Percentiles rank a stretch among this genome's conserved stretches.
phyloP scores from a whole-genome alignment of 2,888 invertebrate genomes.

The Drosophila pseudotakahashii region DNA sequence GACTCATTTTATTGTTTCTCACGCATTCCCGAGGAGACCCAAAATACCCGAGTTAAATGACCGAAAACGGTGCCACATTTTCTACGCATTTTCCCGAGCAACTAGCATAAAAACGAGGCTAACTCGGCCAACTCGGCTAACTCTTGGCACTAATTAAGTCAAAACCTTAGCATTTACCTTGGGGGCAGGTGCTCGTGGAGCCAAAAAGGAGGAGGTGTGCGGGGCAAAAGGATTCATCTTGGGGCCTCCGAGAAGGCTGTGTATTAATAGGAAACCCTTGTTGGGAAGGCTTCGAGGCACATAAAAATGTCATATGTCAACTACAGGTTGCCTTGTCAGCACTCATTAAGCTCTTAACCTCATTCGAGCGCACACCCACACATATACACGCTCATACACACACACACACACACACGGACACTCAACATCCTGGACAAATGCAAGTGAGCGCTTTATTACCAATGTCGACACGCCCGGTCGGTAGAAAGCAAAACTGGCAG shows the following conservation, averaged over 20 bases:
- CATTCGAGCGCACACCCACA: constrained; percentile 48
- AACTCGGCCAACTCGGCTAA: constrained; percentile 41
- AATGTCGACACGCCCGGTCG: constrained; percentile 62
- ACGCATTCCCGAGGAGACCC: constrained; percentile 12
- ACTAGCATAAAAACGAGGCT: constrained; percentile 44
- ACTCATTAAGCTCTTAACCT: constrained; percentile 79
- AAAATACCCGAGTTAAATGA: constrained; percentile 47
- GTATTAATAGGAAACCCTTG: constrained; percentile 72
- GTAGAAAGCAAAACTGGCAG: constrained; percentile 21
- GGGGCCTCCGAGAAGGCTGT: constrained; percentile 31
- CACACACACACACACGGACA: constrained; percentile 4
- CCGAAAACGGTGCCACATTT: constrained; percentile 60
- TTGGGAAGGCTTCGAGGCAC: constrained; percentile 55
- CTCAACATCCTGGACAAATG: constrained; percentile 48
- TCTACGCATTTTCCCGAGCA: constrained; percentile 31
- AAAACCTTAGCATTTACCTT: constrained; percentile 79
- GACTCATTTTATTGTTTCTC: constrained; percentile 14
- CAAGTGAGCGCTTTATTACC: constrained; percentile 76
- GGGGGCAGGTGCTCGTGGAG: constrained; percentile 30
- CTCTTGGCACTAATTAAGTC: constrained; percentile 70
- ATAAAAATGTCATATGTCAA: constrained; percentile 79
- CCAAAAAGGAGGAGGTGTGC: neutral
- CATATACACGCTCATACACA: constrained; percentile 9
- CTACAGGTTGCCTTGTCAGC: constrained; percentile 64
- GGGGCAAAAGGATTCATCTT: constrained; percentile 13